phyloP scores from a whole-genome alignment of 2,888 invertebrate species.

The Seira musarum region DNA sequence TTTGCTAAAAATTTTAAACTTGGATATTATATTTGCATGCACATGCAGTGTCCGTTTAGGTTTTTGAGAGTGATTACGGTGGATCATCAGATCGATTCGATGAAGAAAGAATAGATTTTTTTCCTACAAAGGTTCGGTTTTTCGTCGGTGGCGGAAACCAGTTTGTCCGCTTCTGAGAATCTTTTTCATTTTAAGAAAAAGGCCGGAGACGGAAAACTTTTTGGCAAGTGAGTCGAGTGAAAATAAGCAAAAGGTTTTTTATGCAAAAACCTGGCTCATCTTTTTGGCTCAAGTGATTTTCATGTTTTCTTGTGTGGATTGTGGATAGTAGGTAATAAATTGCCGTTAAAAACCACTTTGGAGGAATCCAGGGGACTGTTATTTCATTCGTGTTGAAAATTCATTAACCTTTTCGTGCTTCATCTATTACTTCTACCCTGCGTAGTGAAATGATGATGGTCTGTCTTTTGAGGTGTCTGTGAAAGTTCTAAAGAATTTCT shows the following conservation, averaged over 20 bases:
- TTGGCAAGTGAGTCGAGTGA: neutral
- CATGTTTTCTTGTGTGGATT: too few relatives aligned
- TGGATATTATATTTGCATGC: too few relatives aligned
- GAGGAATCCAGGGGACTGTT: conserved; percentile 24
- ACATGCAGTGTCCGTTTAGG: too few relatives aligned
- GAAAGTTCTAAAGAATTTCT: neutral
- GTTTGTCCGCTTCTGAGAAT: conserved; percentile 49
- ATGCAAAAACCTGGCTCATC: neutral
- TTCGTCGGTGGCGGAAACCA: conserved; percentile 36
- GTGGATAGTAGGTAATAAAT: too few relatives aligned
- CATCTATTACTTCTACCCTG: too few relatives aligned
- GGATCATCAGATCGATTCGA: too few relatives aligned
- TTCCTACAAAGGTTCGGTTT: too few relatives aligned
- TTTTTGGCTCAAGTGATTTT: conserved; percentile 16
- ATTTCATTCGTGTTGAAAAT: neutral
- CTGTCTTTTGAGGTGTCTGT: too few relatives aligned
- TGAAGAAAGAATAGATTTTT: too few relatives aligned
- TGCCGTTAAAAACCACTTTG: conserved; percentile 41
- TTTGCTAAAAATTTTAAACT: too few relatives aligned
- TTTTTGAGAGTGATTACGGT: too few relatives aligned
- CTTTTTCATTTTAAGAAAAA: conserved; percentile 33
- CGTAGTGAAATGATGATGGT: too few relatives aligned
- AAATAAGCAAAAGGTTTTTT: conserved; percentile 6
- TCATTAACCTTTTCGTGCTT: conserved; percentile 1
- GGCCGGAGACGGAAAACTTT: conserved; percentile 30